Evolutionary conservation across 2,888 invertebrate genomes (phyloP).

Genomic region (Cetonia aurata): DNA sequence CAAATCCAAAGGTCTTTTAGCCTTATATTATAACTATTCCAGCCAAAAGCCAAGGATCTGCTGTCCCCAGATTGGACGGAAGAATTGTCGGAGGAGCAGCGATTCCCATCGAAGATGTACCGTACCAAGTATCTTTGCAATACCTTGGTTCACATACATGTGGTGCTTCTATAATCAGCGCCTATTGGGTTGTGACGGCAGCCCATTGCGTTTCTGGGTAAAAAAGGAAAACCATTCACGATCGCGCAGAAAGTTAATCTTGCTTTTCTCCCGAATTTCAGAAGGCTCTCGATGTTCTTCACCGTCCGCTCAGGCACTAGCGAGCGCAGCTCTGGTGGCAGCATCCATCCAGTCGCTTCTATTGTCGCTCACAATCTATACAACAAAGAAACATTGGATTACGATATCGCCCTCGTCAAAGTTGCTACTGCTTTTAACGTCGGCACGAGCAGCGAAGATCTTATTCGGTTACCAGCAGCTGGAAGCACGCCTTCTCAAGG

Average conservation of each 20-base stretch:
- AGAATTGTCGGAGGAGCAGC: slow-evolving; percentile 53
- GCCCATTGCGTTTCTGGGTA: slow-evolving; percentile 12
- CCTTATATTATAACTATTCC: too few species aligned
- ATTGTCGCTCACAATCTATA: slow-evolving; percentile 56
- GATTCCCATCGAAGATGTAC: slow-evolving; percentile 51
- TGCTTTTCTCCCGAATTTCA: slow-evolving; percentile 8
- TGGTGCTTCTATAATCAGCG: too few species aligned
- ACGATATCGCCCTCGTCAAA: slow-evolving; percentile 61
- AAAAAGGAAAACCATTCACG: too few species aligned
- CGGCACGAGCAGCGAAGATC: slow-evolving; percentile 28
- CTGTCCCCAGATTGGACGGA: too few species aligned
- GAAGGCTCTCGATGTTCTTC: slow-evolving; percentile 17
- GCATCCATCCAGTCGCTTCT: slow-evolving; percentile 46
- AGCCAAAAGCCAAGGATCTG: too few species aligned
- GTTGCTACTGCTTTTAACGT: slow-evolving; percentile 51
- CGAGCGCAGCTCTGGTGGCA: slow-evolving; percentile 49
- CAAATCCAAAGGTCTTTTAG: too few species aligned
- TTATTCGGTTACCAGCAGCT: slow-evolving; percentile 41
- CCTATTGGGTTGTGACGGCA: too few species aligned
- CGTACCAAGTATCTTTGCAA: slow-evolving; percentile 54
- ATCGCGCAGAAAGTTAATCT: too few species aligned
- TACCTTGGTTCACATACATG: slow-evolving; percentile 47
- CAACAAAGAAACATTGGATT: slow-evolving; percentile 54
- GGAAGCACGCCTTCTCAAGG: slow-evolving; percentile 44
- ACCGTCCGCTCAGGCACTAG: slow-evolving; percentile 55